Conservation (phyloP, 2,797 vertebrate species). For the Coranthus polyacanthus region DNA sequence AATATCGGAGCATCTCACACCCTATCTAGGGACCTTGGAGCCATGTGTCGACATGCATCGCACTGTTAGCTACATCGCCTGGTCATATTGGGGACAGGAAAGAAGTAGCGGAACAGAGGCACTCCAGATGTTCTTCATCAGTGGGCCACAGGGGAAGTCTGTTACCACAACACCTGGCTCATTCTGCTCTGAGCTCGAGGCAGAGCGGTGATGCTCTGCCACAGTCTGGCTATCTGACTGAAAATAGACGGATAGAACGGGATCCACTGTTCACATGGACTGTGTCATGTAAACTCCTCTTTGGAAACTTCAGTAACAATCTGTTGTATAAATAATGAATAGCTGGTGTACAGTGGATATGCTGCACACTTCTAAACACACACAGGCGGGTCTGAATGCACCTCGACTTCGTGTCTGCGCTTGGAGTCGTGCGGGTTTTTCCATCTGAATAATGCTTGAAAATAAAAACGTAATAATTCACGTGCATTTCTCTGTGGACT, state of each 20-base stretch:
- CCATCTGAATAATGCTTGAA: too few species aligned
- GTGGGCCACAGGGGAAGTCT: slow-evolving; percentile 86
- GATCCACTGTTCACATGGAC: slow-evolving; percentile 42
- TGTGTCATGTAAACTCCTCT: slow-evolving; percentile 36
- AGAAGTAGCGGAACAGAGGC: slow-evolving; percentile 86
- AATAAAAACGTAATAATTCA: not conserved
- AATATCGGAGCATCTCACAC: slow-evolving; percentile 73
- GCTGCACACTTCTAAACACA: slow-evolving; percentile 6
- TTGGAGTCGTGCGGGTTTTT: too few species aligned
- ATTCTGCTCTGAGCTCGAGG: slow-evolving; percentile 71
- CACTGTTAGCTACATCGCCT: slow-evolving; percentile 87
- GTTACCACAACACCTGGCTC: slow-evolving; percentile 86
- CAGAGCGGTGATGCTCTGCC: slow-evolving; percentile 67
- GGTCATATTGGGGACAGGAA: slow-evolving; percentile 87
- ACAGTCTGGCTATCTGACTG: slow-evolving; percentile 72
- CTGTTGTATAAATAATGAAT: slow-evolving; percentile 40
- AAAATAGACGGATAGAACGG: slow-evolving; percentile 45
- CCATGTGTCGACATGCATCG: slow-evolving; percentile 86
- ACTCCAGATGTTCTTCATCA: slow-evolving; percentile 89
- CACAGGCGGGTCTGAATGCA: slow-evolving; percentile 10
- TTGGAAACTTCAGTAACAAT: slow-evolving; percentile 58
- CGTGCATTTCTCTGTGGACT: too few species aligned
- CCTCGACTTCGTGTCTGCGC: not conserved
- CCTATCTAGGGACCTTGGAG: slow-evolving; percentile 84
- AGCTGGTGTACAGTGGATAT: slow-evolving; percentile 13